A percentile compares a stretch with the other conserved stretches of the same genome.
These are phyloP conservation scores for Sarcophaga peregrina DNA, from an alignment of 1,140 invertebrate species.

Conservation along the genomic window DNA sequence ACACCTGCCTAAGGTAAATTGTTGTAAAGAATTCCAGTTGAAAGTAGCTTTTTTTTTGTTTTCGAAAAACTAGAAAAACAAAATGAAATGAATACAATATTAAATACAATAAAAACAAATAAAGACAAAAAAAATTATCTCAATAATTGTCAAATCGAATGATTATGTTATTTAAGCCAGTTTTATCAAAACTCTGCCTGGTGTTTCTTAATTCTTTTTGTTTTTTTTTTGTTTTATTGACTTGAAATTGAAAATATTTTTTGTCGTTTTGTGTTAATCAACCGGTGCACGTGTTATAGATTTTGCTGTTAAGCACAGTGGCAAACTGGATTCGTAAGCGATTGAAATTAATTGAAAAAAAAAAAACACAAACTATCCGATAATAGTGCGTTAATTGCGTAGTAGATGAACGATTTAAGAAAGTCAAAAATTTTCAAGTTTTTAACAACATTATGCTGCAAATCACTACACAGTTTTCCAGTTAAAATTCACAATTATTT, in stretches of 20 bases:
- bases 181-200: no score
- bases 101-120: not conserved
- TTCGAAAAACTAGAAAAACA: not conserved
- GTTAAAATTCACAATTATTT: no score
- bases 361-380: not conserved
- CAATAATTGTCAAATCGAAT: not conserved
- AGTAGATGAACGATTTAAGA: not conserved
- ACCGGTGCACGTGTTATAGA: not conserved
- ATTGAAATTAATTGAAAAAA: not conserved
- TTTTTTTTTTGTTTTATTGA: no score
- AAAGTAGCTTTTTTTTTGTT: not conserved
- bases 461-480: not conserved
- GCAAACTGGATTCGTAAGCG: conserved; percentile 9
- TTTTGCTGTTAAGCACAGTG: not conserved
- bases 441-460: not conserved
- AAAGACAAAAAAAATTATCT: not conserved
- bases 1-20: not conserved
- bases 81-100: not conserved
- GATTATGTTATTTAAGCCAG: not conserved
- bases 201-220: no score
- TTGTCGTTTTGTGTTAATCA: not conserved
- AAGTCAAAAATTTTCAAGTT: not conserved
- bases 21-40: no score
- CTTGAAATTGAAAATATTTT: no score
- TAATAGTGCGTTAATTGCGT: conserved; percentile 24